Base-by-base conservation (phyloP, 2,797 vertebrate genomes). In the Bradypodion pumilum region DNA sequence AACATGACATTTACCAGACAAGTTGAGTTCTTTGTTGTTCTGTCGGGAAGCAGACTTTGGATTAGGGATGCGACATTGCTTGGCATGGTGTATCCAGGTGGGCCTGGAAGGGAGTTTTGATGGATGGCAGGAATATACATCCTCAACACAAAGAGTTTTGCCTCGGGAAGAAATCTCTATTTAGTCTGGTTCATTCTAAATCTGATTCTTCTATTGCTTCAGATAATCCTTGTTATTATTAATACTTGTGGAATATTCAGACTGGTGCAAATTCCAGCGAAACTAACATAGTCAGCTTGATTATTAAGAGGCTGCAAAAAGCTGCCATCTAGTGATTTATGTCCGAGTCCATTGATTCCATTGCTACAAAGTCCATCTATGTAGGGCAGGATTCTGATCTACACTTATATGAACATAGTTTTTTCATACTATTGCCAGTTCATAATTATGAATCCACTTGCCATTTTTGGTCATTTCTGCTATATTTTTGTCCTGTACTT, bases 111-210 rank as follows among this genome's bases (percentile, higher is more conserved):
- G 13, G 52, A 9, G 25, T 29, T 37, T 69, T 68, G 72, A 21
- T 74, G 75, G 46, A 87, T 83, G 83, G 3, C 10, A 86, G 7
- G 56, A 27, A 13, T 60, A 35, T 73, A 9, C 44, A 69, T 77
- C 49, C 76, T 46, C 65, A 29, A 32, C 46, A 1, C 25, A 10
- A 69, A 37, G 44, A 79, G 79, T 77, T 76, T 85, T 77, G 40
- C 73, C 83, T 65, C 76, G 84, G 87, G 86, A 74, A 16, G 60
- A 60, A 89, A 86, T 77, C 35, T 75, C 87, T 82, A 87, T 72
- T 85, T 40, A 25, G 5, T 82, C 21, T 56, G 42, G 60, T 63
- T 5, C 0, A 80, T 35, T 87, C 32, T 52, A 35, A 88, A 85
- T 87, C 23, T 8, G 68, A 89, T 56, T 56, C 2, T 75, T 25